phyloP scores from a whole-genome alignment of 2,797 vertebrate species.

The Pseudotriccus pelzelni region DNA sequence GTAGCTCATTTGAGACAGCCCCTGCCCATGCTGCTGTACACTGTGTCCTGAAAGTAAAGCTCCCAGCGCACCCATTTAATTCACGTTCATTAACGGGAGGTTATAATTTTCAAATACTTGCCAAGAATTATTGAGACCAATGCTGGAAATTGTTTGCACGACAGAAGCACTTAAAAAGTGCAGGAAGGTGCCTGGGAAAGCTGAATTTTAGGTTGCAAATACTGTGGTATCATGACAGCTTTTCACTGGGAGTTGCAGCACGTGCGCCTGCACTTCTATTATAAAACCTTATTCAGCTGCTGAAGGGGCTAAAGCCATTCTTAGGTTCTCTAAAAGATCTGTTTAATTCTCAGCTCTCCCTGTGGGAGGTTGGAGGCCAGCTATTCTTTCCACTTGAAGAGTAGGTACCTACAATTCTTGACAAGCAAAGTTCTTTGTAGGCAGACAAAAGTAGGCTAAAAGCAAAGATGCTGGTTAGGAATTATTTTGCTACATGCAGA shows the following conservation, averaged over 20 bases:
- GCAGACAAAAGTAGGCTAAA: slow-evolving; percentile 28
- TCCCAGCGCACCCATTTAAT: neutral
- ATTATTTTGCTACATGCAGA: neutral
- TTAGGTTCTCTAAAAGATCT: slow-evolving; percentile 23
- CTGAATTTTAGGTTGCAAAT: neutral
- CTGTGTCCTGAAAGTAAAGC: neutral
- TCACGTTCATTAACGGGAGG: accelerated
- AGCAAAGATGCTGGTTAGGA: neutral
- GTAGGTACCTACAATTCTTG: slow-evolving; percentile 15
- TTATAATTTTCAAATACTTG: neutral
- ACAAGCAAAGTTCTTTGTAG: slow-evolving; percentile 15
- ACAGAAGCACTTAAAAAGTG: neutral
- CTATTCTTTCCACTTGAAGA: slow-evolving; percentile 17
- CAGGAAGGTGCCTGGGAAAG: neutral
- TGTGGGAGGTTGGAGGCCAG: slow-evolving; percentile 13
- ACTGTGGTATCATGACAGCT: neutral
- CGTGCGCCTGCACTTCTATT: neutral
- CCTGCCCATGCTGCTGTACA: neutral
- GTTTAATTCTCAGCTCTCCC: slow-evolving; percentile 25
- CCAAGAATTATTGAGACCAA: neutral
- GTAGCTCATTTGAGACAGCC: neutral
- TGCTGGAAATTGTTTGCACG: neutral
- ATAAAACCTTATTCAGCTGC: neutral
- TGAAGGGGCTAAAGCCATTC: slow-evolving; percentile 30
- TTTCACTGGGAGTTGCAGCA: neutral